Evolutionary conservation across 2,797 vertebrate species (phyloP).

Genomic region (Crenuchus spilurus): DNA sequence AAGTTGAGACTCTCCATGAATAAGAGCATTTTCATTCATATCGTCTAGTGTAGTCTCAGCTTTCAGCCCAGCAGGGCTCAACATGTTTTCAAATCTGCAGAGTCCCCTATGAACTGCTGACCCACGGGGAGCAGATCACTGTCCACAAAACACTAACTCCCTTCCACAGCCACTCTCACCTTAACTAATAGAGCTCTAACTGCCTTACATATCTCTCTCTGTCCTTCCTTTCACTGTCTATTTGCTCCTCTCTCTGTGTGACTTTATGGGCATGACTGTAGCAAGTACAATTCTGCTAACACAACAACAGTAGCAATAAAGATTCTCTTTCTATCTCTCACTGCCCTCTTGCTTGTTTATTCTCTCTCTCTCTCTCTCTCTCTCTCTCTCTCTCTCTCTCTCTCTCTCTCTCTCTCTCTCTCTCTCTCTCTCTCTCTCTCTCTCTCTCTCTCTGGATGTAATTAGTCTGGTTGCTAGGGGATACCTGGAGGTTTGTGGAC

Average conservation of each 20-base stretch:
- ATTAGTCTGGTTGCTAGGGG: slow-evolving; percentile 55
- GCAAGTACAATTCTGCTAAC: too few relatives aligned
- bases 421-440: neutral
- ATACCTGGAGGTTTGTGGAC: slow-evolving; percentile 36
- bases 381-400: neutral
- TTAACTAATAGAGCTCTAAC: slow-evolving; percentile 7
- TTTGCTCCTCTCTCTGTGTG: too few relatives aligned
- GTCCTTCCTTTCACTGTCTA: too few relatives aligned
- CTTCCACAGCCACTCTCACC: neutral
- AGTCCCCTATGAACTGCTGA: slow-evolving; percentile 34
- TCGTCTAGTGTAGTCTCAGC: too few relatives aligned
- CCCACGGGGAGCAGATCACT: slow-evolving; percentile 11
- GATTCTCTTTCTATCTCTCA: neutral
- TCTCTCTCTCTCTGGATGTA: slow-evolving; percentile 45
- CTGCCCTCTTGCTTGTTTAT: neutral
- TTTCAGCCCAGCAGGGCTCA: slow-evolving; percentile 35
- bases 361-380: neutral
- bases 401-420: too few relatives aligned
- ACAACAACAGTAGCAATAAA: too few relatives aligned
- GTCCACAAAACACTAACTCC: slow-evolving; percentile 4
- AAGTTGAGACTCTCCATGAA: too few relatives aligned
- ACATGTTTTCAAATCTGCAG: slow-evolving; percentile 41
- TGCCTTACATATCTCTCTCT: neutral
- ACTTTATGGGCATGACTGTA: too few relatives aligned
- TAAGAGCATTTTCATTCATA: too few relatives aligned